Evolutionary conservation across 1,140 invertebrate species (phyloP).

Genomic region (Sitobion miscanthi): DNA sequence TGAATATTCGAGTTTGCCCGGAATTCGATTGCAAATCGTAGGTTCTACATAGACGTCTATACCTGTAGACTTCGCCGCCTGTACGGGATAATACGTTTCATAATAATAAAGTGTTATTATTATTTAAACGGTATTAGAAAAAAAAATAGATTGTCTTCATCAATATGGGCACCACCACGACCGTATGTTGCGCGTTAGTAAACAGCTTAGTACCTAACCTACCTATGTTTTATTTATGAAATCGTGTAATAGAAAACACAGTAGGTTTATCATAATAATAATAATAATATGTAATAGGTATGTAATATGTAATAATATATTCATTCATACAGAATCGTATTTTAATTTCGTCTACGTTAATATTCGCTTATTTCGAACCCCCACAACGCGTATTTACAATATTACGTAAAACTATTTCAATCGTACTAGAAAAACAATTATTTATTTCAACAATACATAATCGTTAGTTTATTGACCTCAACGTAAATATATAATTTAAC

Average conservation of each 20-base stretch:
- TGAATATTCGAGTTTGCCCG: neutral
- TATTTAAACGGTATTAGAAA: neutral
- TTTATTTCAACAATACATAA: constrained; percentile 26
- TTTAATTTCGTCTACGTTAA: neutral
- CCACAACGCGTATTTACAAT: neutral
- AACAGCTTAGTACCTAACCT: neutral
- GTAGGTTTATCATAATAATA: neutral
- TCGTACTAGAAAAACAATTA: constrained; percentile 29
- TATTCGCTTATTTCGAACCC: neutral
- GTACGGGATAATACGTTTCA: neutral
- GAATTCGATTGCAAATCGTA: neutral
- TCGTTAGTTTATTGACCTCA: constrained; percentile 32
- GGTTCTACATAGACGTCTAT: neutral
- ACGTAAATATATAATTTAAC: constrained; percentile 19
- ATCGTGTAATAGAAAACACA: neutral
- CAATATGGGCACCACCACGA: neutral
- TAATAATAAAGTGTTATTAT: neutral
- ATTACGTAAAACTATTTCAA: constrained; percentile 18
- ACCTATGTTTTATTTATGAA: neutral
- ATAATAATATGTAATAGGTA: too few relatives aligned
- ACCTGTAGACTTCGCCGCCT: neutral
- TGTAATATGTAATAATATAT: constrained; percentile 29
- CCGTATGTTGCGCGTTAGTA: neutral
- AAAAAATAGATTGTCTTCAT: neutral
- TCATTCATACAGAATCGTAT: constrained; percentile 2